Evolutionary conservation across 2,113 vertebrate genomes (phyloP).

Genomic region (Eira barbara): DNA sequence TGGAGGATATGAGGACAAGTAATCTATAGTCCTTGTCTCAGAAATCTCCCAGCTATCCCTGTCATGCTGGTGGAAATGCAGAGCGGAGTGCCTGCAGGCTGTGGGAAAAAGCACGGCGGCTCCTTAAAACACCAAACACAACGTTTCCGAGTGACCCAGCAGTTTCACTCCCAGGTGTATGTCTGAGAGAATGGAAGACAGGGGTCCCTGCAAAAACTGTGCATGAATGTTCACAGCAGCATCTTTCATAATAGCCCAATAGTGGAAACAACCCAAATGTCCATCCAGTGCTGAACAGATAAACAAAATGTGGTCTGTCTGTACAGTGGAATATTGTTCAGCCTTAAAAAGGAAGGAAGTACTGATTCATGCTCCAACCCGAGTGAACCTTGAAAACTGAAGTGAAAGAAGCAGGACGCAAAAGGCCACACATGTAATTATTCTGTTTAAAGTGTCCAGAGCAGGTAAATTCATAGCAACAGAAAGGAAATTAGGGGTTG

Average conservation of each 20-base stretch:
- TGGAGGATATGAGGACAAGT: not conserved
- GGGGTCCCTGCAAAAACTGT: not conserved
- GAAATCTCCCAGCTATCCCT: not conserved
- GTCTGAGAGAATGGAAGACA: not conserved
- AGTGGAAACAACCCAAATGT: not conserved
- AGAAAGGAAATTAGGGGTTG: not conserved
- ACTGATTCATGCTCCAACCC: not conserved
- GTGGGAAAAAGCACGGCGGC: not conserved
- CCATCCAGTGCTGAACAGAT: not conserved
- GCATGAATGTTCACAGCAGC: not conserved
- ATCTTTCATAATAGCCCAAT: not conserved
- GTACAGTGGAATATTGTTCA: not conserved
- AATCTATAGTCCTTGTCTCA: not conserved
- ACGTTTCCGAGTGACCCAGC: not conserved
- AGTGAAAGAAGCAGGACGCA: not conserved
- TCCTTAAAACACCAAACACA: not conserved
- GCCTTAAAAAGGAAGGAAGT: not conserved
- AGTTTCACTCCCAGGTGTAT: not conserved
- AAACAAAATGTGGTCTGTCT: not conserved
- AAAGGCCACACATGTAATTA: not conserved
- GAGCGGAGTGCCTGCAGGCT: not conserved
- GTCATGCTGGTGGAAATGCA: not conserved
- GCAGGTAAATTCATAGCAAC: not conserved
- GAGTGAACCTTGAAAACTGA: not conserved
- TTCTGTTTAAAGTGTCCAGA: not conserved